phyloP scores from a whole-genome alignment of 1,140 invertebrate species.

The Littorina saxatilis region DNA sequence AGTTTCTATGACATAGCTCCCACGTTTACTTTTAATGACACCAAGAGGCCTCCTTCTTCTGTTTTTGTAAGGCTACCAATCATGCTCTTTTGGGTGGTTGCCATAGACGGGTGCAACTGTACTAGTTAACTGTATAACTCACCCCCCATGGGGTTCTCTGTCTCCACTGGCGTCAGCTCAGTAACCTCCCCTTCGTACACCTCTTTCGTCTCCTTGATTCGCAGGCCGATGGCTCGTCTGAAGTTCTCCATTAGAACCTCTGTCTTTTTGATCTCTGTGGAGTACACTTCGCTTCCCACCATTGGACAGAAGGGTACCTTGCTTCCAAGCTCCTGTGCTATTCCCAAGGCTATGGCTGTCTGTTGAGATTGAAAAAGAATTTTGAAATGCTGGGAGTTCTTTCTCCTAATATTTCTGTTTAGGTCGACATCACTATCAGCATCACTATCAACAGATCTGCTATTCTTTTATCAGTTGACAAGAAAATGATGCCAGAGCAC shows the following conservation, averaged over 20 bases:
- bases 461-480: too few relatives aligned
- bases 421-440: too few relatives aligned
- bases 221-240: slow-evolving; percentile 92
- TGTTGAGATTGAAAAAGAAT: slow-evolving; percentile 57
- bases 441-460: too few relatives aligned
- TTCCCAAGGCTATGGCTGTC: slow-evolving; percentile 98
- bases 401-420: too few relatives aligned
- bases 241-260: slow-evolving; percentile 99
- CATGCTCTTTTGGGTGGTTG: too few relatives aligned
- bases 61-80: too few relatives aligned
- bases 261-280: slow-evolving; percentile 99
- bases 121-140: too few relatives aligned
- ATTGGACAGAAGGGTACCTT: slow-evolving; percentile 99
- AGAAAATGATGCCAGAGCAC: too few relatives aligned
- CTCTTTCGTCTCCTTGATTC: slow-evolving; percentile 95
- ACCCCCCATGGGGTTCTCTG: slow-evolving; percentile 97
- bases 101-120: too few relatives aligned
- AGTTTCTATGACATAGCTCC: too few relatives aligned
- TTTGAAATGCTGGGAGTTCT: background rate
- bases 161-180: slow-evolving; percentile 97
- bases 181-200: slow-evolving; percentile 99
- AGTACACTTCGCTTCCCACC: slow-evolving; percentile 99
- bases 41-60: too few relatives aligned
- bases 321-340: slow-evolving; percentile 97
- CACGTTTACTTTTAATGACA: too few relatives aligned